Base-by-base conservation (phyloP, 1,140 invertebrate species). In the Lasioglossum albipes region DNA sequence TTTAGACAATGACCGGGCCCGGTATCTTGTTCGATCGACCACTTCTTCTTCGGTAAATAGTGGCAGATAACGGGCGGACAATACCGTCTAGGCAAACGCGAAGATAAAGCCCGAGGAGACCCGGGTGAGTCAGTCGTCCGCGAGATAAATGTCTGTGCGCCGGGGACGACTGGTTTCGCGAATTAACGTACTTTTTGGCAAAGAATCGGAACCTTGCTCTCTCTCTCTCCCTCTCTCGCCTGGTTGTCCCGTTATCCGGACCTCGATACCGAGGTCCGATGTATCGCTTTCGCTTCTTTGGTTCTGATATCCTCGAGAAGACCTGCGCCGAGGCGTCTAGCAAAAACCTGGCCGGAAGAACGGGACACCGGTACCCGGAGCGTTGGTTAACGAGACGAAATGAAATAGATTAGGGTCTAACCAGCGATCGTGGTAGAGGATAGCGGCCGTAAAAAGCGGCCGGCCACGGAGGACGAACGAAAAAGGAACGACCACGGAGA, bases 361-460 rank as follows among this genome's bases (percentile, higher is more conserved):
- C 61, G 54, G 57, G 52, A 42, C 61, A 20, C 9, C 10, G 36
- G 66, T 45, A 41, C 61, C 54, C 16, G 71, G 45, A 27, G 49
- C 65, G 74, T 76, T 41, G 59, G 74, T 59, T 68, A 76, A 76
- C 74, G 65, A 76, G 65, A 69, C 74, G 74, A 82, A 82, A 82
- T 82, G 64, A 77, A 79, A 78, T 82, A 82, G 80, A 79, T 72
- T 74, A 74, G n/a, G 64, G 62, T 79, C 70, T 74, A 79, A 27
- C 59, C 59, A 10, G 62, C 31, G 71, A 79, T 72, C 69, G 49
- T 16, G 77, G 42, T 36, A 3, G 49, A 12, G 57, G 77, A 74
- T 72, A 67, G 31, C 41, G 52, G 22, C n/a, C 16, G 52, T 42
- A 76, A 69, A 76, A 76, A 76, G n/a, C 22, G 49, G n/a, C 22